Base-by-base conservation (phyloP, 2,888 invertebrate genomes). In the Lordiphosa fenestrarum region DNA sequence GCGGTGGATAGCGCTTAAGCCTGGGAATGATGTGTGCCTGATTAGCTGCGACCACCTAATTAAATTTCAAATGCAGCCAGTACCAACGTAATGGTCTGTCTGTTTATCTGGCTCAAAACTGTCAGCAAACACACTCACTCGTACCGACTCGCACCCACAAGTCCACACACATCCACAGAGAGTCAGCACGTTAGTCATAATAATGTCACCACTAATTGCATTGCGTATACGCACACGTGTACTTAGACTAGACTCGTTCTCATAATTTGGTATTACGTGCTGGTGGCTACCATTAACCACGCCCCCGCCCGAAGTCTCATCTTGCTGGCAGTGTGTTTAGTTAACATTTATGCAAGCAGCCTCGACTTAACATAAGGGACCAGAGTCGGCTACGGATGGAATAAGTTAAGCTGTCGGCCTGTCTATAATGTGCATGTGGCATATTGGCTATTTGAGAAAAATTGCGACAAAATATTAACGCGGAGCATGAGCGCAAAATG, bases 201-300 rank as follows among this genome's bases (percentile, higher is more conserved):
- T 83, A 81, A 83, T 69, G 76, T 73, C 68, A 53, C 71, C 81
- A 71, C 80, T 84, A 81, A 81, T 81, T 84, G 83, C 83, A 78
- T 70, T 84, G 83, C 75, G 80, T 80, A 84, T 67, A 82, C 83
- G 83, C 80, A 82, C 72, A 72, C 70, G 64, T 77, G 67, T 82
- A 65, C 74, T 52, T 41, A 44, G 60, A 58, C 58, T 65, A 44
- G 53, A 56, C 57, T 50, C 55, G 44, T 50, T 46, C 44, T 57
- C 69, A 83, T 80, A 80, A 77, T 77, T 83, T 70, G 77, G 60
- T 58, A 73, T 81, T 76, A 83, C 59, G 42, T 49, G 60, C 55
- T 59, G 44, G 40, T 25, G 47, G 35, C 52, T 38, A 3, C 33
- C 12, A 35, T 35, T 23, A 37, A 46, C 61, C 44, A 64, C 56